Conservation (phyloP, 1,140 invertebrate species). For the Drosophila truncata region DNA sequence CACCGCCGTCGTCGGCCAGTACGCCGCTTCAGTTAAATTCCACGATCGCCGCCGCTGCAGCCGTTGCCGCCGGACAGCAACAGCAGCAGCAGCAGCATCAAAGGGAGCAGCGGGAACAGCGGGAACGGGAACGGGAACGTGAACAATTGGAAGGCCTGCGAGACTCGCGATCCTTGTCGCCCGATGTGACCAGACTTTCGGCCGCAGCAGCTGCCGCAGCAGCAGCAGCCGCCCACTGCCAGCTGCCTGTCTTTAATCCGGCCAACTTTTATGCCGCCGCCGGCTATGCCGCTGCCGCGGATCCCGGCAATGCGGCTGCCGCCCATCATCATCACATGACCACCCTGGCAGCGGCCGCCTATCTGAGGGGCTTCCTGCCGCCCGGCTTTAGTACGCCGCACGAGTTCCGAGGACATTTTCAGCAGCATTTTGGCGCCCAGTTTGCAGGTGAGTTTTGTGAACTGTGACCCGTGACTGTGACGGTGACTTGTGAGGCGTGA, state of each 20-base stretch:
- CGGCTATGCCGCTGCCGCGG: constrained; percentile 78
- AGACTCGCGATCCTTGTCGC: constrained; percentile 78
- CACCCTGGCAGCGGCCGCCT: constrained; percentile 80
- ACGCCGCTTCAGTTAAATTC: constrained; percentile 30
- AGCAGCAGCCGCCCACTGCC: constrained; percentile 80
- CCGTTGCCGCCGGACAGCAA: constrained; percentile 45
- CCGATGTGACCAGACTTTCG: constrained; percentile 76
- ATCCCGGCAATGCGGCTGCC: constrained; percentile 70
- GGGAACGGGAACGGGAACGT: constrained; percentile 24
- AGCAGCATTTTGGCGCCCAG: constrained; percentile 81
- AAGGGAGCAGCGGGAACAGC: constrained; percentile 30
- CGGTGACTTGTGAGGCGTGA: not conserved
- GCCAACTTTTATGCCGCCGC: constrained; percentile 84
- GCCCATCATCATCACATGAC: constrained; percentile 85
- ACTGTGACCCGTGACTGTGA: not conserved
- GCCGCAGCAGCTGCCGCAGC: constrained; percentile 78
- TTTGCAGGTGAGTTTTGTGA: constrained; percentile 79
- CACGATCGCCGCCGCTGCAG: constrained; percentile 37
- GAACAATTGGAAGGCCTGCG: constrained; percentile 31
- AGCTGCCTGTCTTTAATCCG: constrained; percentile 84
- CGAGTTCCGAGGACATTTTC: constrained; percentile 83
- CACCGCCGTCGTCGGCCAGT: constrained; percentile 66
- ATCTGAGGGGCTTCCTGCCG: constrained; percentile 80
- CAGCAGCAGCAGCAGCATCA: constrained; percentile 16
- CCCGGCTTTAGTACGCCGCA: constrained; percentile 84